Evolutionary conservation across 2,113 vertebrate genomes (phyloP).

Genomic region (Pagrus major): DNA sequence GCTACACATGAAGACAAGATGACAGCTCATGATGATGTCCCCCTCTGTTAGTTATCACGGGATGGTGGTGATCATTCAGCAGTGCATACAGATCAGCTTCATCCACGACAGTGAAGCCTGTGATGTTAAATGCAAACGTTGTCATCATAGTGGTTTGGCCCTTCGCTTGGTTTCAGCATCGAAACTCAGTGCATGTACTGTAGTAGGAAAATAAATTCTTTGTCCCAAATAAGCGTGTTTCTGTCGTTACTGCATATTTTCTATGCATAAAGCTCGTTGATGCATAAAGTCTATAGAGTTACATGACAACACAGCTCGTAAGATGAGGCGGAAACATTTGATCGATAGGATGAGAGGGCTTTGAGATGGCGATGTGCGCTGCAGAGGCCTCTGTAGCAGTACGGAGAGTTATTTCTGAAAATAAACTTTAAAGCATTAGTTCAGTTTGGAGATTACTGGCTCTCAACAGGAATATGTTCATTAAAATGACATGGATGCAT

Average conservation of each 20-base stretch:
- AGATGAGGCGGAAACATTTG: constrained; percentile 36
- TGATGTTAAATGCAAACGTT: constrained; percentile 37
- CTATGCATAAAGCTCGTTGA: constrained; percentile 65
- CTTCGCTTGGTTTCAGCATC: constrained; percentile 65
- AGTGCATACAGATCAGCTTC: constrained; percentile 55
- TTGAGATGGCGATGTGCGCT: constrained; percentile 26
- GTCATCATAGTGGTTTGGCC: constrained; percentile 63
- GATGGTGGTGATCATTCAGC: constrained; percentile 26
- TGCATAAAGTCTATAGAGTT: constrained; percentile 59
- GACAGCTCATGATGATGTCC: constrained; percentile 8
- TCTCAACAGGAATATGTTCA: constrained; percentile 14
- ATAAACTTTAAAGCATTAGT: constrained; percentile 15
- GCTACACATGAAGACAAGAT: constrained; percentile 19
- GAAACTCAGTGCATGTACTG: constrained; percentile 72
- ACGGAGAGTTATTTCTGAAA: constrained; percentile 3
- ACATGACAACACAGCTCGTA: constrained; percentile 42
- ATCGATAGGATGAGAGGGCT: constrained; percentile 32
- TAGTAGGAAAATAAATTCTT: constrained; percentile 76
- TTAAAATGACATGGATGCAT: constrained; percentile 38
- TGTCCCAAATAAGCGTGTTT: constrained; percentile 57
- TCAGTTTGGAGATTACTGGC: background rate
- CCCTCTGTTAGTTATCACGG: background rate
- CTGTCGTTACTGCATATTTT: constrained; percentile 66
- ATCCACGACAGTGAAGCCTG: constrained; percentile 28
- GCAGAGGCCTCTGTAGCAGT: constrained; percentile 36